phyloP scores from a whole-genome alignment of 2,113 vertebrate species.

The Gymnocephalus cernua region DNA sequence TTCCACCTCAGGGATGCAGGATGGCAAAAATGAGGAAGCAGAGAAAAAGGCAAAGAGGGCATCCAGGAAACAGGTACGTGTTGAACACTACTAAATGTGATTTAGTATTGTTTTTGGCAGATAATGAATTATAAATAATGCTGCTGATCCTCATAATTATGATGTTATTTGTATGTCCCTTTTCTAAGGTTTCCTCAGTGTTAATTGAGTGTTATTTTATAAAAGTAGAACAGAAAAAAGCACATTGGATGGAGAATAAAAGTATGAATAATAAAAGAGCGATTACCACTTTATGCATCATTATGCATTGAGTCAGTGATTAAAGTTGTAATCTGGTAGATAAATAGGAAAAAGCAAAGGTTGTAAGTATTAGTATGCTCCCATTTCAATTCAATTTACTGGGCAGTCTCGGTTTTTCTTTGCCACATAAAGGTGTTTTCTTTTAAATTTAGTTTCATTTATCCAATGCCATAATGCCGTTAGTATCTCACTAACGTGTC shows the following conservation, averaged over 20 bases:
- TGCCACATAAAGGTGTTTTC: background rate
- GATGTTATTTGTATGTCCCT: background rate
- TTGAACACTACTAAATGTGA: too few species aligned
- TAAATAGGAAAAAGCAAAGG: background rate
- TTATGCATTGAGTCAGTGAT: too few species aligned
- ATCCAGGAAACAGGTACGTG: slow-evolving; percentile 78
- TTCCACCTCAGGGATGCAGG: slow-evolving; percentile 61
- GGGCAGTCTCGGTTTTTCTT: background rate
- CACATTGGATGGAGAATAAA: background rate
- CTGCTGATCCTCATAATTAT: background rate
- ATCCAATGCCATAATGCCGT: background rate
- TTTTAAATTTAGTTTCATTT: background rate
- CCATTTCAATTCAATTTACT: background rate
- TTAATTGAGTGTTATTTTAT: background rate
- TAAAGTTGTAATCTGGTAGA: background rate
- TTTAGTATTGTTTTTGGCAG: background rate
- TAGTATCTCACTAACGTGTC: background rate
- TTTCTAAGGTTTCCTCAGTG: background rate
- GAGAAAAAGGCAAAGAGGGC: slow-evolving; percentile 68
- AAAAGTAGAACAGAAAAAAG: background rate
- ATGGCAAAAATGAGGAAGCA: slow-evolving; percentile 35
- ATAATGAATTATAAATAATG: background rate
- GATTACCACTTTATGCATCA: background rate
- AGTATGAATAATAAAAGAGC: background rate
- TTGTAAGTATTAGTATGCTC: background rate